Evolutionary conservation across 64 coral and sea anemone species (phyloP).

Genomic region (Catalaphyllia jardinei): DNA sequence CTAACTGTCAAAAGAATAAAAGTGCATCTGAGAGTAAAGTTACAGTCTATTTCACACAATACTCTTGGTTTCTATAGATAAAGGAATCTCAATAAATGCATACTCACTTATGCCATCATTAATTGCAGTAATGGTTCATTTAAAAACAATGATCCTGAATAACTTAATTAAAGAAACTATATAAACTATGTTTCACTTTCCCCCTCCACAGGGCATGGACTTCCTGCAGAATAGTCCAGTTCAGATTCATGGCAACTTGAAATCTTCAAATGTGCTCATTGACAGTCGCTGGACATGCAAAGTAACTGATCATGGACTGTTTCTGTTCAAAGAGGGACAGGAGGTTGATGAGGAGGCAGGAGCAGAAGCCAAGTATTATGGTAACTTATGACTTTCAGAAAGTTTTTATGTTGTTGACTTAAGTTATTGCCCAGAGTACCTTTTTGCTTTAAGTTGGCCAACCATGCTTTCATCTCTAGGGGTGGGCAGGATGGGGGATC

Average conservation of each 20-base stretch:
- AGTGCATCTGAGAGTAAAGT: too few relatives aligned
- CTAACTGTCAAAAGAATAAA: too few relatives aligned
- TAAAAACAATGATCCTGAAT: neutral
- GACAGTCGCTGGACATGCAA: conserved; percentile 95
- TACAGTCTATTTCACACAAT: too few relatives aligned
- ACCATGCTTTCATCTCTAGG: too few relatives aligned
- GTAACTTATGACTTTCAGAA: conserved; percentile 12
- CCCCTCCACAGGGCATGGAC: conserved; percentile 63
- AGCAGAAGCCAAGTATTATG: conserved; percentile 65
- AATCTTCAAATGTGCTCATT: conserved; percentile 89
- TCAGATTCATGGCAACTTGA: conserved; percentile 78
- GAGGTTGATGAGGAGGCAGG: conserved; percentile 76
- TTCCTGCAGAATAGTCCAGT: conserved; percentile 70
- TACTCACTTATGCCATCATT: too few relatives aligned
- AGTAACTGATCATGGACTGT: conserved; percentile 81
- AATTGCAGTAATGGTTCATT: neutral
- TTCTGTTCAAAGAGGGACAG: conserved; percentile 71
- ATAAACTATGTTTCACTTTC: neutral
- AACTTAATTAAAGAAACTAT: neutral
- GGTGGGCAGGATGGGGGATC: too few relatives aligned
- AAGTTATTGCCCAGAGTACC: too few relatives aligned
- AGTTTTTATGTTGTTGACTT: too few relatives aligned
- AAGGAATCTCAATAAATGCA: too few relatives aligned
- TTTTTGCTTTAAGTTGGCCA: too few relatives aligned
- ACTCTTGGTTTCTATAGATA: too few relatives aligned